Base-by-base conservation (phyloP, 2,113 vertebrate genomes). In the Sylvietta virens region DNA sequence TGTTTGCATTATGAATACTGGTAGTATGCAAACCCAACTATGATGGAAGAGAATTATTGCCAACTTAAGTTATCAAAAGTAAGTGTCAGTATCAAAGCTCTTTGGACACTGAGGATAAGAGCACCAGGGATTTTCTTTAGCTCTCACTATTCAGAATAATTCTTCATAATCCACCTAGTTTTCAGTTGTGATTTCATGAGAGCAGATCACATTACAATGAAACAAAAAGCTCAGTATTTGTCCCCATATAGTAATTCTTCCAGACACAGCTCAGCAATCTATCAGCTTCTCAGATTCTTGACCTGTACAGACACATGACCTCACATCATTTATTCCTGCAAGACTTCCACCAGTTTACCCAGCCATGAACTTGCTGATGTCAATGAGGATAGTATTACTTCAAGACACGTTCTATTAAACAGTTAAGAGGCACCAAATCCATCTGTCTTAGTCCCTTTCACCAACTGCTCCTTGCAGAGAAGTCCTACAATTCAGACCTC, bases 191-290 rank as follows among this genome's bases (percentile, higher is more conserved):
- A 80, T 82, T 93, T 86, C 74, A 30, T 24, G 13, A 71, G 45
- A 80, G 60, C 12, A 79, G 66, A 93, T 90, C 87, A 61, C 4
- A 5, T 94, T 92, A 85, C 90, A 90, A 42, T 15, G 50, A 93
- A 95, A 82, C 54, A 94, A 82, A 90, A 79, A 94, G 71, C 60
- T 80, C 50, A 61, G 31, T 81, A 89, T 86, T 82, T 89, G 81
- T 64, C 39, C 26, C 48, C 56, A 60, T 27, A 39, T 0, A 66
- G 72, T 35, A 81, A 69, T 60, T 74, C 70, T 66, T 81, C 69
- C 56, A 92, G 65, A 33, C 51, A 86, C 13, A 92, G 81, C 21
- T 31, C 47, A 90, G 56, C 47, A 71, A 82, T 51, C 67, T 78
- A 27, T 58, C 65, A 95, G 31, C 48, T 84, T 89, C 73, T 82